A percentile compares a stretch with the other conserved stretches of the same genome.
Conservation (phyloP, 2,113 vertebrate genomes). For the Hydrochoerus hydrochaeris region DNA sequence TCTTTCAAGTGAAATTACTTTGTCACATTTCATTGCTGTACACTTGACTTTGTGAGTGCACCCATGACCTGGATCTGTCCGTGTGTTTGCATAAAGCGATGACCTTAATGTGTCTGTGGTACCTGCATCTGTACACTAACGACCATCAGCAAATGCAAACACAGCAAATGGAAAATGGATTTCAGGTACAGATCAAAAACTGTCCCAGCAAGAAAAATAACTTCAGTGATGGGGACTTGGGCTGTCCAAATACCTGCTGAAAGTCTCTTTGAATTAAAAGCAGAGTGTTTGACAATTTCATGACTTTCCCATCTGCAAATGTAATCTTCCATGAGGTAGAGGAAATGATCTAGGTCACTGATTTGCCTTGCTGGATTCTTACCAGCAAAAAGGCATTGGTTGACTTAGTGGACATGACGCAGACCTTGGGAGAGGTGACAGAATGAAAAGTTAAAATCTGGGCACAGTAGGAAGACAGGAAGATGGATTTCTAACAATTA, state of each 20-base stretch:
- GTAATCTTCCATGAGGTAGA: slow-evolving; percentile 11
- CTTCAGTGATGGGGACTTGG: neutral
- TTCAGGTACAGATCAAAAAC: slow-evolving; percentile 57
- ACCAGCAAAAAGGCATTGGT: neutral
- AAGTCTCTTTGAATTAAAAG: slow-evolving; percentile 69
- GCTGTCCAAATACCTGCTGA: neutral
- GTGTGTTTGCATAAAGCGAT: neutral
- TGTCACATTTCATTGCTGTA: slow-evolving; percentile 18
- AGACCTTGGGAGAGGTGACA: slow-evolving; percentile 49
- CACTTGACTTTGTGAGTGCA: slow-evolving; percentile 34
- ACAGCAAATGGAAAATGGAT: slow-evolving; percentile 64
- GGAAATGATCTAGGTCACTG: slow-evolving; percentile 59
- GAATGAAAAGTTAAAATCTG: slow-evolving; percentile 47
- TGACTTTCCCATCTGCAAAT: slow-evolving; percentile 62
- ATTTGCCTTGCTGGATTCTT: slow-evolving; percentile 48
- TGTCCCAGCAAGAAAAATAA: slow-evolving; percentile 62
- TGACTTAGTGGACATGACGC: slow-evolving; percentile 49
- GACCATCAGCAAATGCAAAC: slow-evolving; percentile 50
- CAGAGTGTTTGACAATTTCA: slow-evolving; percentile 46
- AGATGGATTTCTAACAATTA: neutral
- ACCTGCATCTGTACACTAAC: neutral
- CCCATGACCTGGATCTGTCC: slow-evolving; percentile 78
- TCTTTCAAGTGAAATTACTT: slow-evolving; percentile 47
- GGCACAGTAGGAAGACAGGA: neutral
- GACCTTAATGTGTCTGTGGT: slow-evolving; percentile 63